Evolutionary conservation across 2,888 invertebrate genomes (phyloP), one percentile per base, ranked within the genome.

Genomic region (Spisula solida): DNA sequence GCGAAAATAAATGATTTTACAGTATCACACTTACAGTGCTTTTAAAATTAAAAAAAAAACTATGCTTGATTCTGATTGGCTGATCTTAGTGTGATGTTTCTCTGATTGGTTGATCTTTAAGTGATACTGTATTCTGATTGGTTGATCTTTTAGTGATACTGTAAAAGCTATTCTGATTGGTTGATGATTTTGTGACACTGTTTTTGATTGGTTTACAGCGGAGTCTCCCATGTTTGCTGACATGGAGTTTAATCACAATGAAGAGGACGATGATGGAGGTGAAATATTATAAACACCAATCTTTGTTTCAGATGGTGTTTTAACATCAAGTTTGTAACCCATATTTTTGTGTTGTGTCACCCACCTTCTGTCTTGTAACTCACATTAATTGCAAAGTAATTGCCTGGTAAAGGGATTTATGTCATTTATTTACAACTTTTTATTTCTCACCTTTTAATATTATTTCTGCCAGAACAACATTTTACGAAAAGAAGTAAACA

Each of bases 171-270:
- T 70, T 25, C 31, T 70, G 14, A 70, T 25, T 70, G 8, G 31
- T 31, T 8, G 25, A 29, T 29, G 5, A 18, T 48, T 48, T 80
- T 34, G 80, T 80, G 20, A 80, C 18, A 25, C 20, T 83, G 31
- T 31, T 80, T 85, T 41, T 85, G 55, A 83, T 86, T 88, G 81
- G 66, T 79, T 86, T 95, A 79, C 94, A 95, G 95, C 92, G 60
- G 92, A 95, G 90, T 90, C 93, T 18, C 89, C 93, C 80, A 92
- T 93, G 92, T 92, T 93, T 91, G 88, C 92, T 83, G 92, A 93
- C 89, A 90, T 94, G 94, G 94, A 94, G 87, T 93, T 94, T 93
- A 91, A 92, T 86, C 92, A 92, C 90, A 92, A 88, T 70, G 90
- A 90, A 79, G 91, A 93, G 29, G 91, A 90, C 51, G 92, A 93